These are phyloP conservation scores for Macrobrachium rosenbergii DNA, from an alignment of 1,140 invertebrate species.

Conservation along the genomic window DNA sequence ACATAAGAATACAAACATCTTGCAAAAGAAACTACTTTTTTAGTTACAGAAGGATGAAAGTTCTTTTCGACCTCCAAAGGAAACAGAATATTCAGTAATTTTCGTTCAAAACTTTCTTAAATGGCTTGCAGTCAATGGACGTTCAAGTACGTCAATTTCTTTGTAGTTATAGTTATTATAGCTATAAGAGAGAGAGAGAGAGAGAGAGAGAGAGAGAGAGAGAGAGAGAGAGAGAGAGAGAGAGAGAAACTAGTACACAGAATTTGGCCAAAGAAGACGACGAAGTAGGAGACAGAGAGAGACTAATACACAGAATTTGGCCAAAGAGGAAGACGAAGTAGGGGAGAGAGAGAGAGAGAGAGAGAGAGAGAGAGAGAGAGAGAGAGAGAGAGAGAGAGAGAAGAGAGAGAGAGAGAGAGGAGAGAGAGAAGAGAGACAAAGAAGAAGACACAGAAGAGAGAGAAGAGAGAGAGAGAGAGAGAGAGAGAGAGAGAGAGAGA, in stretches of 20 bases:
- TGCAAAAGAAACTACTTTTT: too few relatives aligned
- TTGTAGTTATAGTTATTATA: background rate
- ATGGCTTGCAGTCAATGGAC: too few relatives aligned
- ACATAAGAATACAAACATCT: too few relatives aligned
- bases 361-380: background rate
- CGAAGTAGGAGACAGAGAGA: background rate
- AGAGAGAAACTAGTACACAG: background rate
- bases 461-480: conserved; percentile 28
- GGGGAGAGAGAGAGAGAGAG: conserved; percentile 6
- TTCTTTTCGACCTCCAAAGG: too few relatives aligned
- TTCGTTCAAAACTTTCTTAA: too few relatives aligned
- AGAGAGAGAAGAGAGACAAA: conserved; percentile 28
- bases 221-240: background rate
- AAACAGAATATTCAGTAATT: too few relatives aligned
- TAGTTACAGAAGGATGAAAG: too few relatives aligned
- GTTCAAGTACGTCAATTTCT: too few relatives aligned
- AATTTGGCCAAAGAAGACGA: conserved; percentile 13
- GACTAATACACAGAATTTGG: background rate
- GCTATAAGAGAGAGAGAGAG: background rate
- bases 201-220: background rate
- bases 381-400: background rate
- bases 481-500: conserved; percentile 20
- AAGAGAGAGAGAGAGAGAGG: background rate
- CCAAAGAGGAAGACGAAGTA: background rate
- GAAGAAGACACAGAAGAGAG: too few relatives aligned